phyloP scores from a whole-genome alignment of 2,797 vertebrate species.

The Heteromormyrus szaboi region DNA sequence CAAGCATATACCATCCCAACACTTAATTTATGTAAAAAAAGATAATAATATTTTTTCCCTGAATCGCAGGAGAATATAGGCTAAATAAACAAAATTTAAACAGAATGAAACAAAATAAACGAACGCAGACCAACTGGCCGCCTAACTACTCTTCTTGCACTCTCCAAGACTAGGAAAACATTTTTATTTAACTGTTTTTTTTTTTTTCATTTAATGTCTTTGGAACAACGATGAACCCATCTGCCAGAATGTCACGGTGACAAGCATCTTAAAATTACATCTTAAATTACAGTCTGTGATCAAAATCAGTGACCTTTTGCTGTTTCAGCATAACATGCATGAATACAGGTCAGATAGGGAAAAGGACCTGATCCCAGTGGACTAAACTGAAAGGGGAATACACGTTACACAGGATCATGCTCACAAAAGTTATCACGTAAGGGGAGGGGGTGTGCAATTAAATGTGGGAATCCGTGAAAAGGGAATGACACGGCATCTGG shows the following conservation, averaged over 20 bases:
- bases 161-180: background rate
- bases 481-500: background rate
- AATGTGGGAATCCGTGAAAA: background rate
- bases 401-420: background rate
- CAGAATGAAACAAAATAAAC: background rate
- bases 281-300: background rate
- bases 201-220: background rate
- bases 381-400: background rate
- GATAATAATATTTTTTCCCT: background rate
- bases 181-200: background rate
- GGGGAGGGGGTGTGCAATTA: background rate
- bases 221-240: background rate
- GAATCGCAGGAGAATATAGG: background rate
- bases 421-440: background rate
- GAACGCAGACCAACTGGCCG: background rate
- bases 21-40: background rate
- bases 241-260: background rate
- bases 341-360: background rate
- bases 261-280: background rate
- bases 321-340: background rate
- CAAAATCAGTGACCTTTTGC: background rate
- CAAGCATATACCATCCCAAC: background rate
- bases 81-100: background rate
- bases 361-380: background rate
- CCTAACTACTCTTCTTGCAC: background rate